Evolutionary conservation across 2,797 vertebrate genomes (phyloP), one percentile per base, ranked within the genome.

Genomic region (Otolemur crassicaudatus): DNA sequence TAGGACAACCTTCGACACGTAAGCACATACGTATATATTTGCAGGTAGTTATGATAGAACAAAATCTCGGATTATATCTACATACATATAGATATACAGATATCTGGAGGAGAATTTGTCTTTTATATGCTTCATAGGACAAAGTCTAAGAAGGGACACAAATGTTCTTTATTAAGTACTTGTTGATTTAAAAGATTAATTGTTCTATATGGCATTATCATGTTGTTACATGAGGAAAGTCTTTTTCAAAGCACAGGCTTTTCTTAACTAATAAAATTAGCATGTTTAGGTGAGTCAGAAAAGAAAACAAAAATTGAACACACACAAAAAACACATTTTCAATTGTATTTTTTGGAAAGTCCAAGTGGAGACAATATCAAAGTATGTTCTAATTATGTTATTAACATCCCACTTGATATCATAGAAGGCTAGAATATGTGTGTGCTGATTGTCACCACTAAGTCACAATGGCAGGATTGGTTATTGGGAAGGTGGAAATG

Each of bases 261-360:
- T 77, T 37, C 61, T 20, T 58, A 19, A 83, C 6, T 81, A 37
- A 81, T 37, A 5, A 56, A 29, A 75, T 61, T 53, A 20, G 2
- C 46, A 2, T 37, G 25, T 17, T 63, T 63, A 63, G 8, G 40
- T 56, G 10, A 91, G 19, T 7, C 2, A 86, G 17, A 56, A 83
- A 70, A 70, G 4, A 25, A 84, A 93, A 53, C 7, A 75, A 76
- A 94, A 92, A 37, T 53, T 5, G 84, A 67, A 46, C 13, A 75
- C 19, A 46, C 12, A 31, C 1, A 29, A 49, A 20, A 46, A 23
- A 2, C 16, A 43, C 1, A 67, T 60, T 89, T 93, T 67, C 20
- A 27, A 85, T 34, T 46, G 3, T 94, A 16, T 65, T 87, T 93
- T 94, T 65, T 89, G 56, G 56, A 90, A 67, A 75, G 60, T 60